Evolutionary conservation across 2,888 invertebrate genomes (phyloP), one percentile per base, ranked within the genome.

Genomic region (Chaetogeoica ovagalla): DNA sequence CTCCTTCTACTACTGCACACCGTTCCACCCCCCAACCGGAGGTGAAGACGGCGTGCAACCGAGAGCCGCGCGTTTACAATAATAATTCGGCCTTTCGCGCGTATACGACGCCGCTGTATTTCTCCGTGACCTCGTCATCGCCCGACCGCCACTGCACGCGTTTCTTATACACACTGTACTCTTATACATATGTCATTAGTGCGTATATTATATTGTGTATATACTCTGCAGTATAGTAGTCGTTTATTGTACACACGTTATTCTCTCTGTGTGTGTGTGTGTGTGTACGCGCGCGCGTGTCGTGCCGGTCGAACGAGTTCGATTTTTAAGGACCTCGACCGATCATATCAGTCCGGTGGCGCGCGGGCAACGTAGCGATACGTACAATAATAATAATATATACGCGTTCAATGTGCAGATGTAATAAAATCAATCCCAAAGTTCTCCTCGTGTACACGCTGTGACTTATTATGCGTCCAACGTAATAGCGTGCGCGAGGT

Each of bases 371-470:
- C 66, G 37, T 6, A 43, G 11, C 30, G 1, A 19, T 13, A 63
- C 7, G 15, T 39, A 76, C 30, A 66, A 30, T 30, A 30, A 30
- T 30, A 30, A 30, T 37, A 74, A 76, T 68, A 30, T 68, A 48
- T 68, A 71, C 63, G 43, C 63, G 70, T 79, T 62, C 55, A 63
- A 79, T 71, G 71, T 71, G 70, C 79, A 79, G 79, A 79, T 79
- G 79, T 79, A 79, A 79, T 79, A 79, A 79, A 79, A 79, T 79
- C 79, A 79, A 79, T 79, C 79, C 79, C 63, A 65, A 79, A 79
- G 79, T 79, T 79, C 70, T 75, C 59, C 43, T 30, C 43, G 43
- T 43, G 15, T 3, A 48, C 48, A 13, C 48, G 3, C 48, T 17
- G 52, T 15, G 79, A 79, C 79, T 79, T 79, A 79, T 79, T 79